Evolutionary conservation across 2,113 vertebrate genomes (phyloP).

Genomic region (Larimichthys crocea): DNA sequence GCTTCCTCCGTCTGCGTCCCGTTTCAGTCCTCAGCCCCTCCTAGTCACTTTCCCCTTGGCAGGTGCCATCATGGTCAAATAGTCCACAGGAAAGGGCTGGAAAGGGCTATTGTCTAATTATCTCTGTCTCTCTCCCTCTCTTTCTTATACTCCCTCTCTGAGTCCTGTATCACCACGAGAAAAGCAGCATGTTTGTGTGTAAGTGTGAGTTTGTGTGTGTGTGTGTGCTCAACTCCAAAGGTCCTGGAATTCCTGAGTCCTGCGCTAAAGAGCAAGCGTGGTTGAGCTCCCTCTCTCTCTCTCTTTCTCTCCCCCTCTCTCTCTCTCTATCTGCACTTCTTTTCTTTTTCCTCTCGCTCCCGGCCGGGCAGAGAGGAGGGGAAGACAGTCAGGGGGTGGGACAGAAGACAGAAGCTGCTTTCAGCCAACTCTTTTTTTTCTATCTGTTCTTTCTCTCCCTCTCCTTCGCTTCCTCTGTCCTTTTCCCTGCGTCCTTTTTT

Average conservation of each 20-base stretch:
- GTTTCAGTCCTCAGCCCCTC: conserved; percentile 55
- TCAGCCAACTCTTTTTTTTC: conserved; percentile 66
- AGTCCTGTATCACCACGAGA: conserved; percentile 47
- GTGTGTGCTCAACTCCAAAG: conserved; percentile 68
- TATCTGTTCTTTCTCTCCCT: conserved; percentile 39
- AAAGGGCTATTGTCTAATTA: conserved; percentile 39
- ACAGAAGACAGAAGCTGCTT: conserved; percentile 75
- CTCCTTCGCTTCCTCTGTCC: conserved; percentile 29
- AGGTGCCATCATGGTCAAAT: conserved; percentile 77
- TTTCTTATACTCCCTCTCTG: conserved; percentile 30
- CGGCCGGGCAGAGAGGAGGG: conserved; percentile 71
- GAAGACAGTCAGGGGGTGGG: conserved; percentile 75
- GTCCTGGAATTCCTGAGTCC: conserved; percentile 78
- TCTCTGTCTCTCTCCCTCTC: conserved; percentile 16
- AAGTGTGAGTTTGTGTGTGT: conserved; percentile 9
- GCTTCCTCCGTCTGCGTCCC: conserved; percentile 50
- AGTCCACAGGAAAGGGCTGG: conserved; percentile 68
- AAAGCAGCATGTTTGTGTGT: conserved; percentile 44
- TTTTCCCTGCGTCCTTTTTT: conserved; percentile 25
- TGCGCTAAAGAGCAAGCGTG: conserved; percentile 68
- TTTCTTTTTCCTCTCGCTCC: conserved; percentile 57
- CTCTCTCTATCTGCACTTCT: conserved; percentile 50
- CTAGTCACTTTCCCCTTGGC: conserved; percentile 57
- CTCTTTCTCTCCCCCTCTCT: conserved; percentile 61
- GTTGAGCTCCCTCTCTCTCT: conserved; percentile 59